Percentiles rank a stretch among this genome's conserved stretches.
These are phyloP conservation scores for Gyrodactylus bullatarudis DNA, from an alignment of 1,140 invertebrate genomes.

Conservation along the genomic window DNA sequence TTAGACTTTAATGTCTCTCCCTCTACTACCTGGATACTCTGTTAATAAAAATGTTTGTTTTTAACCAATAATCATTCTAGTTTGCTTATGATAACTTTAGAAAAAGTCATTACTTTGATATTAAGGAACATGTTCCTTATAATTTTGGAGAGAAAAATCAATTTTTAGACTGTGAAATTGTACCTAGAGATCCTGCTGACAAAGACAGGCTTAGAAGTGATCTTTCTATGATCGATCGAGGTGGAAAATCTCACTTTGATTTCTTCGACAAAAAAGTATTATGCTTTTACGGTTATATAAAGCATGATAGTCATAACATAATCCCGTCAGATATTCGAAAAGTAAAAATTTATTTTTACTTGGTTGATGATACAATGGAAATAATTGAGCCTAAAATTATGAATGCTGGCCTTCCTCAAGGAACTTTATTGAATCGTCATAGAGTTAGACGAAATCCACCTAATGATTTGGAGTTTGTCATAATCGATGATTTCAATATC, in stretches of 20 bases:
- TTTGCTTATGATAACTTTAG: not conserved
- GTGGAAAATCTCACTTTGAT: not conserved
- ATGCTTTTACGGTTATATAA: slow-evolving; percentile 13
- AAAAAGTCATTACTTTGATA: not conserved
- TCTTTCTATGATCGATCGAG: not conserved
- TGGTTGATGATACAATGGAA: slow-evolving; percentile 21
- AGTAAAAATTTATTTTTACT: slow-evolving; percentile 19
- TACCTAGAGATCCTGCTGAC: too few relatives aligned
- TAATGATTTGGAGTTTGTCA: slow-evolving; percentile 33
- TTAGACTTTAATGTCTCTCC: slow-evolving; percentile 17
- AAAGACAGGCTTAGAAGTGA: slow-evolving; percentile 15
- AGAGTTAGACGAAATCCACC: slow-evolving; percentile 34
- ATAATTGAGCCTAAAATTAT: slow-evolving; percentile 19
- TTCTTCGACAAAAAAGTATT: not conserved
- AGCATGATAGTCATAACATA: slow-evolving; percentile 17
- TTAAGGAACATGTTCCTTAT: not conserved
- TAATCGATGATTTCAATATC: slow-evolving; percentile 26
- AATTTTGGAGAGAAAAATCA: not conserved
- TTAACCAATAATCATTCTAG: not conserved
- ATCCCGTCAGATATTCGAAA: slow-evolving; percentile 13
- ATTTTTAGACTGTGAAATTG: not conserved
- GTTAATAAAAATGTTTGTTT: slow-evolving; percentile 14
- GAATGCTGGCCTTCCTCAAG: slow-evolving; percentile 19
- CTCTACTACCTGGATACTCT: slow-evolving; percentile 16
- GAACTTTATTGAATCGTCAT: slow-evolving; percentile 33